Evolutionary conservation across 2,113 vertebrate species (phyloP).

Genomic region (Gnathonemus echidnorhynchus): DNA sequence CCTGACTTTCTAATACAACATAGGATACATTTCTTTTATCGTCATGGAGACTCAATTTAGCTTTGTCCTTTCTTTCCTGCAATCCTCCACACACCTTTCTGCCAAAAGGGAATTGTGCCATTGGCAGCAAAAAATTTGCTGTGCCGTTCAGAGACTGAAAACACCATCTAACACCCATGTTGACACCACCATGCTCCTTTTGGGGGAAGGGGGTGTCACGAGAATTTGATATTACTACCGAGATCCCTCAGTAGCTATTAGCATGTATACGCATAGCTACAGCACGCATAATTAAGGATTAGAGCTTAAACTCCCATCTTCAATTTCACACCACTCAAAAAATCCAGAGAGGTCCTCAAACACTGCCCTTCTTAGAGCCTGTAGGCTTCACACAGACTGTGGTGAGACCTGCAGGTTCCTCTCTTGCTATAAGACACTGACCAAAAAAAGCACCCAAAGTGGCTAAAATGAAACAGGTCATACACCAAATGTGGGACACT

Average conservation of each 20-base stretch:
- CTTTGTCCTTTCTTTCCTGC: constrained; percentile 78
- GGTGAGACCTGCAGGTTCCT: neutral
- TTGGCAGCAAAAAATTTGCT: neutral
- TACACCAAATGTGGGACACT: neutral
- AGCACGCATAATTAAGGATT: neutral
- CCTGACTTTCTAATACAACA: constrained; percentile 14
- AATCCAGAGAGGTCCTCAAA: neutral
- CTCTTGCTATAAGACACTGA: neutral
- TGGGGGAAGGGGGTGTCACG: neutral
- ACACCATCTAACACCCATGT: neutral
- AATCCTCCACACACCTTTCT: constrained; percentile 21
- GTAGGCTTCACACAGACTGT: neutral
- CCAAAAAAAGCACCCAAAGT: neutral
- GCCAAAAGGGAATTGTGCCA: neutral
- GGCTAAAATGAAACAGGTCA: neutral
- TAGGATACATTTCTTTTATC: constrained; percentile 29
- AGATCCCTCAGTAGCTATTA: neutral
- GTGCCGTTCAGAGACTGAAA: neutral
- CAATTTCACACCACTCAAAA: neutral
- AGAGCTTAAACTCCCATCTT: neutral
- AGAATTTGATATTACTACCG: neutral
- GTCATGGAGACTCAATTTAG: constrained; percentile 81
- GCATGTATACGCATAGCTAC: neutral
- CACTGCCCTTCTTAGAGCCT: neutral
- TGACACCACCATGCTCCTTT: neutral